phyloP scores from a whole-genome alignment of 2,113 vertebrate genomes.

The Microtus montanus region DNA sequence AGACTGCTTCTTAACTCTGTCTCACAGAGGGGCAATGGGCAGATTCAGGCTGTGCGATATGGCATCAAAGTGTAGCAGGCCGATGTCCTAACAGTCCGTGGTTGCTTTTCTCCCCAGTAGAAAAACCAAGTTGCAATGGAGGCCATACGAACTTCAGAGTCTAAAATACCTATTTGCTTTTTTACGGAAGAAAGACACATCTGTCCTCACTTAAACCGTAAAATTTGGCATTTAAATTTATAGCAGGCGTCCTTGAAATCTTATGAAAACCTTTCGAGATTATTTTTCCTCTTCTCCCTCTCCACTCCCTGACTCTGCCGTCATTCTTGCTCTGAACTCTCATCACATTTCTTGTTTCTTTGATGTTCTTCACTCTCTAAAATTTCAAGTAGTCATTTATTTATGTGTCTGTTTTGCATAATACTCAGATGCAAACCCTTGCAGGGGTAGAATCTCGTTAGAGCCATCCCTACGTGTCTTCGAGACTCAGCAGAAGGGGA shows the following conservation, averaged over 20 bases:
- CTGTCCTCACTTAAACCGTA: background rate
- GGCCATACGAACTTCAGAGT: background rate
- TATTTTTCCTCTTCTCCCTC: background rate
- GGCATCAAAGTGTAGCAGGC: background rate
- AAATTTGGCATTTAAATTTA: conserved; percentile 40
- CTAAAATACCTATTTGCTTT: conserved; percentile 38
- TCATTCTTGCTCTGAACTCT: conserved; percentile 40
- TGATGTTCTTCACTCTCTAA: background rate
- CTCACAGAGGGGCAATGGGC: background rate
- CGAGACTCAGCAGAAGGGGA: background rate
- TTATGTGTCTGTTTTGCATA: background rate
- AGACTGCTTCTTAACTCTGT: background rate
- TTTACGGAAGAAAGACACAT: conserved; percentile 24
- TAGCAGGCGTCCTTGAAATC: background rate
- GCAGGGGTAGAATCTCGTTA: conserved; percentile 15
- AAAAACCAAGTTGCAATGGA: background rate
- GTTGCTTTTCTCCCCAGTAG: background rate
- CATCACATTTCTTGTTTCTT: background rate
- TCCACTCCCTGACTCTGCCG: background rate
- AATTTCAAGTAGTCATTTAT: conserved; percentile 6
- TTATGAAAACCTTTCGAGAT: background rate
- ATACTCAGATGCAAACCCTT: background rate
- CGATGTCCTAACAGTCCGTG: background rate
- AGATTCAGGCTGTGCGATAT: background rate
- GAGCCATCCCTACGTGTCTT: background rate